These are phyloP conservation scores for Phyto melanocephala DNA, from an alignment of 2,888 invertebrate species.

Conservation along the genomic window DNA sequence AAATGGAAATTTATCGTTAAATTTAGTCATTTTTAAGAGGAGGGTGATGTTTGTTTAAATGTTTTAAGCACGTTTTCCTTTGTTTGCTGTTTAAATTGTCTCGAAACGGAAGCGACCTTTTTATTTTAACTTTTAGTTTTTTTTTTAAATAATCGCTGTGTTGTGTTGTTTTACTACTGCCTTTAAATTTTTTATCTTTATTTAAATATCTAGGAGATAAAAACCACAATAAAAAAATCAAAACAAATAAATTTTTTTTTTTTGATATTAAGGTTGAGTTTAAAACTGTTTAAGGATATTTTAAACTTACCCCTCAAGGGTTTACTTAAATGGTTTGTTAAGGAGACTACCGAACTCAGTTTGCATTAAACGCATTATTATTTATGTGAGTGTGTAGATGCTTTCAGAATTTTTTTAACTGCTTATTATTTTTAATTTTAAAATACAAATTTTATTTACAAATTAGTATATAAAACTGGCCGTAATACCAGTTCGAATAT, in stretches of 20 bases:
- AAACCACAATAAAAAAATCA: neutral
- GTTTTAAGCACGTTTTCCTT: constrained; percentile 39
- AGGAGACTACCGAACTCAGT: no score
- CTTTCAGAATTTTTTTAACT: no score
- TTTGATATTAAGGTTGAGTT: neutral
- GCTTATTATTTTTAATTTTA: no score
- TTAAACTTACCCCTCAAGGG: neutral
- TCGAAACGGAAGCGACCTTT: constrained; percentile 14
- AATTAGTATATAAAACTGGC: no score
- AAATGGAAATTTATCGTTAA: constrained; percentile 36
- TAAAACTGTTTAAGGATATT: neutral
- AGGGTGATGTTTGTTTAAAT: constrained; percentile 6
- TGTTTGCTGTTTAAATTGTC: neutral
- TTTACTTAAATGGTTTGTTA: neutral
- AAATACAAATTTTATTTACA: no score
- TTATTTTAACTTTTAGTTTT: neutral
- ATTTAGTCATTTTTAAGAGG: constrained; percentile 11
- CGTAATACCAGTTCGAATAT: no score
- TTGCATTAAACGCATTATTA: no score
- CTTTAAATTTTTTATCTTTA: constrained; percentile 20
- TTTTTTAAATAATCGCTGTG: constrained; percentile 14
- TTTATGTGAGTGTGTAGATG: no score
- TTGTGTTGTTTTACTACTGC: neutral
- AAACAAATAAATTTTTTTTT: no score
- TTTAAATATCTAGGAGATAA: constrained; percentile 12